These are phyloP conservation scores for Whitmania pigra DNA, from an alignment of 1,140 invertebrate species.

Conservation along the genomic window DNA sequence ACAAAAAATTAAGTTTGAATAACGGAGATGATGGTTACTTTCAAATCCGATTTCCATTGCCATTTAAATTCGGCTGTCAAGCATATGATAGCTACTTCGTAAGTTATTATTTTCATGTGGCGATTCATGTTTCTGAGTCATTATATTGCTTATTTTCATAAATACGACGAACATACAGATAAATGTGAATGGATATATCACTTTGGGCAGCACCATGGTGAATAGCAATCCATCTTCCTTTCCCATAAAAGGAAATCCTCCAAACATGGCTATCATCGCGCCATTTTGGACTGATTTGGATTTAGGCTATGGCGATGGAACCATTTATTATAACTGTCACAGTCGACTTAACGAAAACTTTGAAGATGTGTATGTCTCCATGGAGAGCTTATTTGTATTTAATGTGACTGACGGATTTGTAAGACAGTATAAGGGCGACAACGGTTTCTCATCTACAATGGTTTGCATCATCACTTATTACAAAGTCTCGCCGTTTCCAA, in stretches of 20 bases:
- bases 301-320: background rate
- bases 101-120: background rate
- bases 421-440: constrained; percentile 8
- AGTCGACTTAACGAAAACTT: background rate
- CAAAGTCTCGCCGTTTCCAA: constrained; percentile 15
- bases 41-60: constrained; percentile 1
- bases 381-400: background rate
- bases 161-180: too few relatives aligned
- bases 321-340: constrained; percentile 14
- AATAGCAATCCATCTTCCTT: background rate
- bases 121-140: too few relatives aligned
- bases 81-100: constrained; percentile 9
- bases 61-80: constrained; percentile 4
- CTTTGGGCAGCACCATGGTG: background rate
- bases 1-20: background rate
- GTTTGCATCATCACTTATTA: constrained; percentile 16
- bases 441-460: constrained; percentile 2
- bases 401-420: background rate
- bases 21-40: constrained; percentile 1
- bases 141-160: background rate
- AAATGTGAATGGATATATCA: constrained; percentile 12
- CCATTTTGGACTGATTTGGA: constrained; percentile 15
- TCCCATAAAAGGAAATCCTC: background rate
- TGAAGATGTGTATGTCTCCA: too few relatives aligned
- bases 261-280: background rate